A percentile compares a stretch with the other conserved stretches of the same genome.
phyloP scores from a whole-genome alignment of 1,140 invertebrate species.

The Pseudachorutes palmiensis region DNA sequence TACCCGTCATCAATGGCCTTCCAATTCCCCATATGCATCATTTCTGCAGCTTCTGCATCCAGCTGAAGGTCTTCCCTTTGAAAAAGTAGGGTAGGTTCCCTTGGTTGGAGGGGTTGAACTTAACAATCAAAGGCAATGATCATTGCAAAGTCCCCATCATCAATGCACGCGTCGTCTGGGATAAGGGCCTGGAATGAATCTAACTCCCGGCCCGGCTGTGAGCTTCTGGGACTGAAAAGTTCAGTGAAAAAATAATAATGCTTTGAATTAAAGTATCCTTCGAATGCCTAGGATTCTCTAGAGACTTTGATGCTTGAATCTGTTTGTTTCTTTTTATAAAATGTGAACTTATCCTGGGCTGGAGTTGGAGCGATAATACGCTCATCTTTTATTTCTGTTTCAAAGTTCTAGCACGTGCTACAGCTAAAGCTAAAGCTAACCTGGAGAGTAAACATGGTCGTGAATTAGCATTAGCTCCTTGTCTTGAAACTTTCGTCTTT shows the following conservation, averaged over 20 bases:
- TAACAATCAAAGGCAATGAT: background rate
- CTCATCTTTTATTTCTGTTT: too few species aligned
- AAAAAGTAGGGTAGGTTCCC: background rate
- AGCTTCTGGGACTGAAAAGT: background rate
- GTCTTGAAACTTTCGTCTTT: background rate
- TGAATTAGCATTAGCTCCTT: too few species aligned
- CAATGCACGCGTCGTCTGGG: too few species aligned
- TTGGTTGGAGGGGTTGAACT: background rate
- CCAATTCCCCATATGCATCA: background rate
- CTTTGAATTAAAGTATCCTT: too few species aligned
- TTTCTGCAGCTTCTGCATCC: background rate
- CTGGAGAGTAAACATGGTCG: too few species aligned
- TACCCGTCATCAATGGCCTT: background rate
- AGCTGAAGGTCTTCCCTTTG: background rate
- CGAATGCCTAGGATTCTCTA: background rate
- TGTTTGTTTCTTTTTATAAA: background rate
- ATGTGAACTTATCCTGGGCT: too few species aligned
- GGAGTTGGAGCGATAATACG: background rate
- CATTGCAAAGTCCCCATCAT: background rate
- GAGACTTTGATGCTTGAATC: background rate
- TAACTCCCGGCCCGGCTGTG: too few species aligned
- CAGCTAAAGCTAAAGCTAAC: too few species aligned
- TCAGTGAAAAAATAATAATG: background rate
- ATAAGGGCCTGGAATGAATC: too few species aligned
- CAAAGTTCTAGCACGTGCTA: too few species aligned